Evolutionary conservation across 2,888 invertebrate species (phyloP).

Genomic region (Pecten maximus): DNA sequence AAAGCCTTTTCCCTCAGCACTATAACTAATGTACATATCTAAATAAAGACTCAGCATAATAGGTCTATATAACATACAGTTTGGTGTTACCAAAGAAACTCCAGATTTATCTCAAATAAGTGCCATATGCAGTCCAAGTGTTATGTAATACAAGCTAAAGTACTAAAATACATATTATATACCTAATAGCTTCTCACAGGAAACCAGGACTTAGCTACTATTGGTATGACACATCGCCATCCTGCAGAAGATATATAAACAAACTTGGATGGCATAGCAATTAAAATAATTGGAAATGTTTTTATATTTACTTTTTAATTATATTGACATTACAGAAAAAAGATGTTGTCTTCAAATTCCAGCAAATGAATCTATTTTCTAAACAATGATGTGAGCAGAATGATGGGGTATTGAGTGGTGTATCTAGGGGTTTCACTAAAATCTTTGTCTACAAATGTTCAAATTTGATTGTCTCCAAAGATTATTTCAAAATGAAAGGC

Average conservation of each 20-base stretch:
- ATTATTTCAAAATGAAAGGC: too few species aligned
- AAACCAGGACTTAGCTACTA: slow-evolving; percentile 18
- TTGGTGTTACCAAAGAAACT: slow-evolving; percentile 26
- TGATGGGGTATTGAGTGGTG: too few species aligned
- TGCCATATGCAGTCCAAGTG: slow-evolving; percentile 37
- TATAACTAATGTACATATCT: slow-evolving; percentile 3
- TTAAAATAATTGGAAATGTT: too few species aligned
- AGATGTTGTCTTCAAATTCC: too few species aligned
- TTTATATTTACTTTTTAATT: too few species aligned
- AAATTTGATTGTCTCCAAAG: too few species aligned
- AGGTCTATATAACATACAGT: background rate
- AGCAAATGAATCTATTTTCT: too few species aligned
- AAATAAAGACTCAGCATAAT: slow-evolving; percentile 2
- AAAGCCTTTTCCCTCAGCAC: background rate
- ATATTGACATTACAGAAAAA: too few species aligned
- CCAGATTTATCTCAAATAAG: slow-evolving; percentile 22
- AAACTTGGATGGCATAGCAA: background rate
- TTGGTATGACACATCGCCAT: slow-evolving; percentile 1
- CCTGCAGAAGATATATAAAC: background rate
- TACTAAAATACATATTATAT: background rate
- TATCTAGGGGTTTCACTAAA: too few species aligned
- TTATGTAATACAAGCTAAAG: background rate
- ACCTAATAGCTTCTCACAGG: slow-evolving; percentile 35
- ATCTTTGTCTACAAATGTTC: too few species aligned
- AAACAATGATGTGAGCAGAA: too few species aligned